Evolutionary conservation across 2,797 vertebrate species (phyloP).

Genomic region (Alauda arvensis): DNA sequence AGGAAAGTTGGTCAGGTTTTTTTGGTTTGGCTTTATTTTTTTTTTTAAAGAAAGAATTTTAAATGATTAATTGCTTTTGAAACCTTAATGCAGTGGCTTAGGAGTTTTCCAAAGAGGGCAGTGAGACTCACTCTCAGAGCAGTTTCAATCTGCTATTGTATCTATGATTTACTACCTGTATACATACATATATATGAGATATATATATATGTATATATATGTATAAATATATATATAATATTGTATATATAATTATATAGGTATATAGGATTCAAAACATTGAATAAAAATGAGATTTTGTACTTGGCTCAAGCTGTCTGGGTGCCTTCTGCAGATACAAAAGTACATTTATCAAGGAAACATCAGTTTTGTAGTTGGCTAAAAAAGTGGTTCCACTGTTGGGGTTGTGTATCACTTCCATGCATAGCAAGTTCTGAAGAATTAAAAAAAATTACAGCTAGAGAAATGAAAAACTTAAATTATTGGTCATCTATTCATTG

Average conservation of each 20-base stretch:
- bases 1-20: no score
- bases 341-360: background rate
- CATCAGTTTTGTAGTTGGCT: background rate
- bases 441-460: fast-evolving
- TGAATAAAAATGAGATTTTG: background rate
- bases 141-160: background rate
- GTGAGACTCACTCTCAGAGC: background rate
- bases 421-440: background rate
- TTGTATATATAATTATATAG: background rate
- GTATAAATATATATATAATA: no score
- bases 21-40: background rate
- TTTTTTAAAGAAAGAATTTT: background rate
- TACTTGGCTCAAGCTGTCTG: background rate
- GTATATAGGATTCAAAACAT: background rate
- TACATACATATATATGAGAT: background rate
- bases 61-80: background rate
- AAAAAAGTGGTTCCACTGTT: background rate
- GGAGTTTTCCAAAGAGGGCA: background rate
- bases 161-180: background rate
- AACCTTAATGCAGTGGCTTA: background rate
- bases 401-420: background rate
- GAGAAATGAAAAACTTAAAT: background rate
- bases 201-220: no score
- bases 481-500: background rate
- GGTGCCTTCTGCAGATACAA: background rate